Percentiles rank a stretch among this genome's conserved stretches.
Conservation (phyloP, 2,797 vertebrate genomes). For the Heteromormyrus szaboi region DNA sequence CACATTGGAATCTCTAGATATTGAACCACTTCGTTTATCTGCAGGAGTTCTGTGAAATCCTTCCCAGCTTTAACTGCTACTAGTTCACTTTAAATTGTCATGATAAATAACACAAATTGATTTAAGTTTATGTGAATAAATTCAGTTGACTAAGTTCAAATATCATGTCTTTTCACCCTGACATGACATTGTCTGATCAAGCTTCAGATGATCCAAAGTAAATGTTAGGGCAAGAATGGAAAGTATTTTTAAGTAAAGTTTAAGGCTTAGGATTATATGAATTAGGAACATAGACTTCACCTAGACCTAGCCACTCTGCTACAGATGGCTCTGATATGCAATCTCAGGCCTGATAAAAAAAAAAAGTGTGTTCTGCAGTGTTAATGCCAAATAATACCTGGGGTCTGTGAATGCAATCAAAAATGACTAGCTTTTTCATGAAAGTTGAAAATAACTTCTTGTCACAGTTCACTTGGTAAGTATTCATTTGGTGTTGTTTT, state of each 20-base stretch:
- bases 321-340: neutral
- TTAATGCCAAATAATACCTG: neutral
- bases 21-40: neutral
- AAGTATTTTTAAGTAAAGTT: neutral
- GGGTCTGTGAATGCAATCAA: neutral
- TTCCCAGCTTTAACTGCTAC: neutral
- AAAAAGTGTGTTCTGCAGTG: neutral
- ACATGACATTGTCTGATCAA: conserved; percentile 49
- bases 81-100: neutral
- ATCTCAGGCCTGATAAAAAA: neutral
- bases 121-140: neutral
- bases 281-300: neutral
- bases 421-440: neutral
- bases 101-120: neutral
- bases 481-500: neutral
- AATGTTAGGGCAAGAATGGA: conserved; percentile 39
- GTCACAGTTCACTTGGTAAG: neutral
- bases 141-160: neutral
- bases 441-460: neutral
- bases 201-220: conserved; percentile 45
- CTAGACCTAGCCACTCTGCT: neutral
- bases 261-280: neutral
- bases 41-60: neutral
- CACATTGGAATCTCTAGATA: neutral
- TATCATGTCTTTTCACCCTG: conserved; percentile 42